Evolutionary conservation across 2,888 invertebrate species (phyloP).

Genomic region (Sturmia bella): DNA sequence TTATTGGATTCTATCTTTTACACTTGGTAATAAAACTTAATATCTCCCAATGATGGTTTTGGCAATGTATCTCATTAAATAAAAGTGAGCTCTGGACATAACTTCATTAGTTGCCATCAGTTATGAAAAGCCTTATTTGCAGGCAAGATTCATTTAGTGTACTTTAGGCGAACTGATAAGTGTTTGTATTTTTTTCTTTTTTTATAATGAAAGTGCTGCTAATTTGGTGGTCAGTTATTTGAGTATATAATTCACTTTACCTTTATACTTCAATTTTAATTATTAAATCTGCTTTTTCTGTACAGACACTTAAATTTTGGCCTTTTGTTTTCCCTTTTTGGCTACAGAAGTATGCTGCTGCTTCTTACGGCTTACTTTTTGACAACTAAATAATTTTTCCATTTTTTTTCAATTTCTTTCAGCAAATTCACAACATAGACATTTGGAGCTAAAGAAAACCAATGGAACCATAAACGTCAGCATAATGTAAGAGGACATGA

Average conservation of each 20-base stretch:
- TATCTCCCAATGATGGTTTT: too few relatives aligned
- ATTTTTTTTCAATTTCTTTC: slow-evolving; percentile 40
- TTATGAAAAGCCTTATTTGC: too few relatives aligned
- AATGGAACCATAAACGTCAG: slow-evolving; percentile 78
- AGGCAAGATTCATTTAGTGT: too few relatives aligned
- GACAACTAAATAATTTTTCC: slow-evolving; percentile 51
- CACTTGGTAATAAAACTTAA: too few relatives aligned
- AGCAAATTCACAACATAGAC: neutral
- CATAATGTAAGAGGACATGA: slow-evolving; percentile 71
- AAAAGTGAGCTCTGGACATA: too few relatives aligned
- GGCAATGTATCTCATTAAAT: too few relatives aligned
- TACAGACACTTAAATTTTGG: slow-evolving; percentile 24
- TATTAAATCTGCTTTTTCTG: slow-evolving; percentile 51
- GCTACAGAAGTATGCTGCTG: neutral
- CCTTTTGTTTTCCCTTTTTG: neutral
- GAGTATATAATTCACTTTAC: slow-evolving; percentile 42
- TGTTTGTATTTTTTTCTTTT: neutral
- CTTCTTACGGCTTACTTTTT: slow-evolving; percentile 23
- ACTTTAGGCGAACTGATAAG: too few relatives aligned
- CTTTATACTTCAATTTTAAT: slow-evolving; percentile 53
- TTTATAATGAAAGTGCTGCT: neutral
- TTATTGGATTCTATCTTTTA: too few relatives aligned
- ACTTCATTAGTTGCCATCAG: too few relatives aligned
- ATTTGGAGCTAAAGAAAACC: slow-evolving; percentile 39
- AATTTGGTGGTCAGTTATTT: slow-evolving; percentile 25